A percentile compares a stretch with the other conserved stretches of the same genome.
Conservation (phyloP, 2,888 invertebrate genomes). For the Leistus spinibarbis region DNA sequence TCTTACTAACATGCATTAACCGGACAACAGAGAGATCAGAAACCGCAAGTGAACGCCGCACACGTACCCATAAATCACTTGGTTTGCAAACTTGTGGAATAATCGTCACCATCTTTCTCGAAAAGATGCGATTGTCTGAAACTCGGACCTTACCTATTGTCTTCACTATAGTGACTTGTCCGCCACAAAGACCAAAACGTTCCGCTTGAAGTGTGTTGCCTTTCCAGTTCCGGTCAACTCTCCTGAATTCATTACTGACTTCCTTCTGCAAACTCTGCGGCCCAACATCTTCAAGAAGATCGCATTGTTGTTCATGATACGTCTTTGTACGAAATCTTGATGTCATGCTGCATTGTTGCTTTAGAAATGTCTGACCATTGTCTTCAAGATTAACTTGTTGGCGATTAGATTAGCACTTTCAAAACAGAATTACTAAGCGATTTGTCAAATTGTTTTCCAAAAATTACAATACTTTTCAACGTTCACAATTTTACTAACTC, state of each 20-base stretch:
- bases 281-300: background rate
- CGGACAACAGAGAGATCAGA: background rate
- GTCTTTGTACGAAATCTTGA: background rate
- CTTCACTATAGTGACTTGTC: background rate
- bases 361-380: background rate
- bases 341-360: slow-evolving; percentile 4
- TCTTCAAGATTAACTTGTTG: background rate
- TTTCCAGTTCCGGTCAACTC: slow-evolving; percentile 34
- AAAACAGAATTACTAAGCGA: background rate
- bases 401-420: background rate
- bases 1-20: too few relatives aligned
- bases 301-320: background rate
- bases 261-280: background rate
- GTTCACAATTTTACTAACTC: too few relatives aligned
- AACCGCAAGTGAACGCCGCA: background rate
- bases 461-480: background rate
- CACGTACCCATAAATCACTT: background rate
- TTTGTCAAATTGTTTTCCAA: background rate
- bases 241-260: slow-evolving; percentile 33
- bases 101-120: slow-evolving; percentile 3
- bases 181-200: slow-evolving; percentile 10
- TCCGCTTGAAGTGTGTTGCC: slow-evolving; percentile 8
- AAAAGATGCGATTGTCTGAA: slow-evolving; percentile 20
- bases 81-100: slow-evolving; percentile 3
- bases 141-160: slow-evolving; percentile 11